phyloP scores from a whole-genome alignment of 2,113 vertebrate species.

The Callipepla californica region DNA sequence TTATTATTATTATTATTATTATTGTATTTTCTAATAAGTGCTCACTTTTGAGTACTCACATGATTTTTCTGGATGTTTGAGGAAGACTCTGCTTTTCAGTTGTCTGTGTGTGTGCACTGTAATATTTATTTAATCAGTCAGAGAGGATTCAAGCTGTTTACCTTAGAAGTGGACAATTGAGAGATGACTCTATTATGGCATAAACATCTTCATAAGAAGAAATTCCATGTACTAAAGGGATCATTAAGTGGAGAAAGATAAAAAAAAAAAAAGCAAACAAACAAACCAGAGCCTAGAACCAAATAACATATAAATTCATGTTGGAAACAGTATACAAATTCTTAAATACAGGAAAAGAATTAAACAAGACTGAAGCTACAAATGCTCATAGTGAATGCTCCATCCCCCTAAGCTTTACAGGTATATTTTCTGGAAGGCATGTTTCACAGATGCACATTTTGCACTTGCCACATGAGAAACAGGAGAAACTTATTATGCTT shows the following conservation, averaged over 20 bases:
- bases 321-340: conserved; percentile 27
- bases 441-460: background rate
- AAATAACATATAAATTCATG: conserved; percentile 29
- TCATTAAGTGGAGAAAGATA: conserved; percentile 14
- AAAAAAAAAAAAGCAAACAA: background rate
- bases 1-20: no score
- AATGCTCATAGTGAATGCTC: background rate
- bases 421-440: background rate
- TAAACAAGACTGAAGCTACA: background rate
- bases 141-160: conserved; percentile 28
- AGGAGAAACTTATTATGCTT: background rate
- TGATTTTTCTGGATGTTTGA: background rate
- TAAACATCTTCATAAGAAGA: conserved; percentile 48
- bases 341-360: background rate
- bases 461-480: background rate
- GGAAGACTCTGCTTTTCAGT: background rate
- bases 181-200: conserved; percentile 23
- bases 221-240: conserved; percentile 46
- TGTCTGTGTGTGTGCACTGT: background rate
- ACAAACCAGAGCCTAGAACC: conserved; percentile 1
- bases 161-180: conserved; percentile 35
- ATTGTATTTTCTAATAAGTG: conserved; percentile 13
- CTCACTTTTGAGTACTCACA: conserved; percentile 7
- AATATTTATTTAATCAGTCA: conserved; percentile 48
- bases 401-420: background rate